Evolutionary conservation across 35 echinoderm and acorn worm genomes (phyloP).

Genomic region (Acanthaster planci): DNA sequence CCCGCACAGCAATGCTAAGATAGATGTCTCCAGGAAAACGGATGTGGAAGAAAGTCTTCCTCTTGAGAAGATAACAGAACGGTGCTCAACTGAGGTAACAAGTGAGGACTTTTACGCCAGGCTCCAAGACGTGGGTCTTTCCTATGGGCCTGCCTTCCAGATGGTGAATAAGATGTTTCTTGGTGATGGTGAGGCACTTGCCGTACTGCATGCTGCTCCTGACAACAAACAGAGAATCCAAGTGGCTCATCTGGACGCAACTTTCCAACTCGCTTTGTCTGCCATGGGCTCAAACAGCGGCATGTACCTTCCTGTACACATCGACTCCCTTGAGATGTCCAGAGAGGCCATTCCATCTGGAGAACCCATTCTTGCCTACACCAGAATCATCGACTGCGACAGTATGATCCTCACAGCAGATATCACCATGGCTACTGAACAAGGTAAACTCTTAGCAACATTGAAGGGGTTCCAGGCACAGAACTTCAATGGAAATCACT

Average conservation of each 20-base stretch:
- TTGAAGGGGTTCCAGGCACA: slow-evolving; percentile 53
- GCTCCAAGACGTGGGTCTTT: slow-evolving; percentile 53
- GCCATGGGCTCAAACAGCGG: slow-evolving; percentile 44
- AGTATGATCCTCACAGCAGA: slow-evolving; percentile 60
- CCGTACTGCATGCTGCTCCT: slow-evolving; percentile 39
- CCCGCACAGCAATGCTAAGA: slow-evolving; percentile 17
- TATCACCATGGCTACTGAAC: slow-evolving; percentile 40
- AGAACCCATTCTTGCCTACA: slow-evolving; percentile 58
- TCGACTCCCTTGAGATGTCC: slow-evolving; percentile 64
- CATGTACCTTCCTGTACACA: slow-evolving; percentile 52
- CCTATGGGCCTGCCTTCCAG: slow-evolving; percentile 68
- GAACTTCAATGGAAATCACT: slow-evolving; percentile 40
- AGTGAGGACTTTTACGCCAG: slow-evolving; percentile 68
- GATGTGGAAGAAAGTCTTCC: slow-evolving; percentile 38
- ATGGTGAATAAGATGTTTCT: slow-evolving; percentile 58
- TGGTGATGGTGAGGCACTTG: slow-evolving; percentile 75
- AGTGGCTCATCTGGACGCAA: slow-evolving; percentile 67
- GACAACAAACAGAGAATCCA: slow-evolving; percentile 77
- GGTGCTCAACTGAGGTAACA: slow-evolving; percentile 31
- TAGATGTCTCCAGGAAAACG: not conserved
- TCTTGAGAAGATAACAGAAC: slow-evolving; percentile 33
- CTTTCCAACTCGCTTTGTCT: slow-evolving; percentile 67
- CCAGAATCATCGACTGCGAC: slow-evolving; percentile 75
- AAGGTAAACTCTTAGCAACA: slow-evolving; percentile 53
- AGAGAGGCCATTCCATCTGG: slow-evolving; percentile 41